A percentile compares a stretch with the other conserved stretches of the same genome.
Evolutionary conservation across 2,113 vertebrate species (phyloP).

Genomic region (Lathamus discolor): DNA sequence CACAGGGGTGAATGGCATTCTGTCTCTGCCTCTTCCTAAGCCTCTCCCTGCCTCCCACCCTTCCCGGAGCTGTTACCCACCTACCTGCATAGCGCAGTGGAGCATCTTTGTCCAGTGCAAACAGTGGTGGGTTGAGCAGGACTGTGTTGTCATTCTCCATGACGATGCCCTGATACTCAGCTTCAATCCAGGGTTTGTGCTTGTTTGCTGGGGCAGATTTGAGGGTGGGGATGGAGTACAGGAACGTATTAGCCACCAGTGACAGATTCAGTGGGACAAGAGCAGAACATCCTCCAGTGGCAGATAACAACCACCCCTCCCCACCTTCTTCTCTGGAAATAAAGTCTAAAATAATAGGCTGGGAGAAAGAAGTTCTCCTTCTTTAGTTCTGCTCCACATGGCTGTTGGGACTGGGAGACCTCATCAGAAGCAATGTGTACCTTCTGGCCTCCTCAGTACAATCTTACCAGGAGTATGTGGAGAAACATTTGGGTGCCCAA

Average conservation of each 20-base stretch:
- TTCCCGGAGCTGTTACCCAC: not conserved
- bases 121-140: conserved; percentile 93
- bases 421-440: not conserved
- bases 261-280: not conserved
- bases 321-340: not conserved
- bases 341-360: not conserved
- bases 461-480: not conserved
- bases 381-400: not conserved
- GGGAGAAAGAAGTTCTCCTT: not conserved
- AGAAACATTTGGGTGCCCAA: not conserved
- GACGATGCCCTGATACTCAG: conserved; percentile 96
- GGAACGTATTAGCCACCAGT: not conserved
- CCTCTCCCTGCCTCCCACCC: not conserved
- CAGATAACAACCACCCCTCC: not conserved
- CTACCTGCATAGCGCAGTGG: conserved; percentile 95
- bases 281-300: not conserved
- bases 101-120: conserved; percentile 96
- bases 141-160: conserved; percentile 99
- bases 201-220: conserved; percentile 88
- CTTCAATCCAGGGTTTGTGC: conserved; percentile 99
- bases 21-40: not conserved
- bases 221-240: conserved; percentile 3
- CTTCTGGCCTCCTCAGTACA: not conserved
- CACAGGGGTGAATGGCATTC: not conserved
- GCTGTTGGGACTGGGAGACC: not conserved